phyloP scores from a whole-genome alignment of 2,797 vertebrate species.

The Sarcophilus harrisii region DNA sequence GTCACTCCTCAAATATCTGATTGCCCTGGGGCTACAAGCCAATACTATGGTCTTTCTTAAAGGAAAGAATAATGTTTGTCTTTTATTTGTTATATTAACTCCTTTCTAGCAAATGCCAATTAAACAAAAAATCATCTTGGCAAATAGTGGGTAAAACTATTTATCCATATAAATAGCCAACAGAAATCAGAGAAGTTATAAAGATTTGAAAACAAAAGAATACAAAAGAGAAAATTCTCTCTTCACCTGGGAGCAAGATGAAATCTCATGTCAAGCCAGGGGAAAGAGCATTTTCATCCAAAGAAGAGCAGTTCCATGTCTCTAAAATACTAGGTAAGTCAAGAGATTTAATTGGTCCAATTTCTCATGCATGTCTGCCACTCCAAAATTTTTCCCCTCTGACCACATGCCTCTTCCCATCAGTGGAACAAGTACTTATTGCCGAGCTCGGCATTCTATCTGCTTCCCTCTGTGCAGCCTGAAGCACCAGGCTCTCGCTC shows the following conservation, averaged over 20 bases:
- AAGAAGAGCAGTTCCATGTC: not conserved
- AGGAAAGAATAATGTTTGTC: not conserved
- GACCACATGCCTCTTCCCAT: not conserved
- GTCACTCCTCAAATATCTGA: not conserved
- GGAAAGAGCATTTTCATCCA: not conserved
- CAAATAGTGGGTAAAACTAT: not conserved
- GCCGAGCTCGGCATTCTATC: not conserved
- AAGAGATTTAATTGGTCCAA: not conserved
- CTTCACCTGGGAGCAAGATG: not conserved
- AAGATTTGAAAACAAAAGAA: not conserved
- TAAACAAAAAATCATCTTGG: not conserved
- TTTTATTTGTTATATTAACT: not conserved
- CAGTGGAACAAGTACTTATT: not conserved
- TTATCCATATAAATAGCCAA: not conserved
- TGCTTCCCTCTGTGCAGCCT: not conserved
- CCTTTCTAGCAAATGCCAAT: not conserved
- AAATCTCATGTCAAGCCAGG: not conserved
- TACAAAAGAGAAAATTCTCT: not conserved
- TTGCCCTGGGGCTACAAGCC: not conserved
- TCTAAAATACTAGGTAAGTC: not conserved
- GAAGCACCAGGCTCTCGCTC: not conserved
- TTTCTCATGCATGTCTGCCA: not conserved
- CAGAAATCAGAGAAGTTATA: not conserved
- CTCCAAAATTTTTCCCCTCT: not conserved
- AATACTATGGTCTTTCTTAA: not conserved